These are phyloP conservation scores for Drosophila ercepeae DNA, from an alignment of 1,140 invertebrate genomes.

Conservation along the genomic window DNA sequence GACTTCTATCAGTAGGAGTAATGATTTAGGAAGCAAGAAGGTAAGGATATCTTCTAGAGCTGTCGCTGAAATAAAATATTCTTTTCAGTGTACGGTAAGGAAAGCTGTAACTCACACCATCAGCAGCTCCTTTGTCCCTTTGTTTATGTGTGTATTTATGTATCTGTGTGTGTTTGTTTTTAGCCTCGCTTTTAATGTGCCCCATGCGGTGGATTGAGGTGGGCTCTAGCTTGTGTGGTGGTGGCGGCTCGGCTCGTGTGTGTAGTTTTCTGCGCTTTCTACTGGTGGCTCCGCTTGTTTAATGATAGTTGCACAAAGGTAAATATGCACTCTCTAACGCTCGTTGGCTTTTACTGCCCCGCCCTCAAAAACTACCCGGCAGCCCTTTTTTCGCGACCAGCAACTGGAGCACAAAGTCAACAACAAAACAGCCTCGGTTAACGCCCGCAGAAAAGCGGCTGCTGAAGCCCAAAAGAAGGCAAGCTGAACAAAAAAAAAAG, in stretches of 20 bases:
- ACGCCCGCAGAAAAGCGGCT: constrained; percentile 67
- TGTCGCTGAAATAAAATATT: no score
- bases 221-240: constrained; percentile 17
- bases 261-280: constrained; percentile 44
- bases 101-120: constrained; percentile 15
- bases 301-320: constrained; percentile 75
- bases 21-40: no score
- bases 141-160: constrained; percentile 10
- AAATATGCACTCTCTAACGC: constrained; percentile 58
- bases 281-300: constrained; percentile 63
- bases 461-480: constrained; percentile 26
- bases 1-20: no score
- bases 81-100: neutral
- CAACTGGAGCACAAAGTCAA: constrained; percentile 80
- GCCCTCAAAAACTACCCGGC: constrained; percentile 15
- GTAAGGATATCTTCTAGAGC: no score
- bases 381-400: constrained; percentile 31
- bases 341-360: neutral
- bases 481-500: neutral
- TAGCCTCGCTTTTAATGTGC: constrained; percentile 59
- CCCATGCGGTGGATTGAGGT: constrained; percentile 27
- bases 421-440: constrained; percentile 70
- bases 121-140: constrained; percentile 26
- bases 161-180: constrained; percentile 40
- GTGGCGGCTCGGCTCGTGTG: no score